A percentile compares a stretch with the other conserved stretches of the same genome.
These are phyloP conservation scores for Pomacea maculata DNA, from an alignment of 1,140 invertebrate species.

Conservation along the genomic window DNA sequence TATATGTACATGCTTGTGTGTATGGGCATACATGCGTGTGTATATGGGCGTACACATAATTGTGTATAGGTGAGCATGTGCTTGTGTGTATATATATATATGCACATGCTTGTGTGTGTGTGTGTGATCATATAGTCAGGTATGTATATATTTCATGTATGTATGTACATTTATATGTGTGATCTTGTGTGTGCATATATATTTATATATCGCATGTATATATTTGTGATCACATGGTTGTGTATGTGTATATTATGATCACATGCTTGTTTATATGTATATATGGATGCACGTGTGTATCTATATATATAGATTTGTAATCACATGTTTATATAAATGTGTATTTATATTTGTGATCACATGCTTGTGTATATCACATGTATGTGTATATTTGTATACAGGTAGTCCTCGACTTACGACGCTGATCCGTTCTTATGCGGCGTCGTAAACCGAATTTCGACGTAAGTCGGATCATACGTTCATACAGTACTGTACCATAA, in stretches of 20 bases:
- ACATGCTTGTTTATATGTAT: background rate
- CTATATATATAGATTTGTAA: no score
- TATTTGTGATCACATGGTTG: background rate
- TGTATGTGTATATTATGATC: background rate
- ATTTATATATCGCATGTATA: background rate
- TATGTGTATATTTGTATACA: background rate
- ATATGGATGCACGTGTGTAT: background rate
- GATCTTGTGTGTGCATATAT: background rate
- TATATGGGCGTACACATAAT: background rate
- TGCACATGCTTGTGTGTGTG: background rate
- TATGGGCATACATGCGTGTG: background rate
- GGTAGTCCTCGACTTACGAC: no score
- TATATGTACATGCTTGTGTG: background rate
- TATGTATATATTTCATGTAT: background rate
- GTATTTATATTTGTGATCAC: background rate
- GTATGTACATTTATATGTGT: no score
- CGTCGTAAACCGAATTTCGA: no score
- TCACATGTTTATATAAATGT: no score
- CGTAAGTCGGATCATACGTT: no score
- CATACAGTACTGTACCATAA: no score
- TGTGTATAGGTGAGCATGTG: slow-evolving; percentile 7
- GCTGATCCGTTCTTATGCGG: no score
- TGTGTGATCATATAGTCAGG: no score
- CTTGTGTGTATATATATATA: background rate
- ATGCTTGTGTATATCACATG: no score